phyloP scores from a whole-genome alignment of 2,888 invertebrate genomes.

The Metallyticus violacea region DNA sequence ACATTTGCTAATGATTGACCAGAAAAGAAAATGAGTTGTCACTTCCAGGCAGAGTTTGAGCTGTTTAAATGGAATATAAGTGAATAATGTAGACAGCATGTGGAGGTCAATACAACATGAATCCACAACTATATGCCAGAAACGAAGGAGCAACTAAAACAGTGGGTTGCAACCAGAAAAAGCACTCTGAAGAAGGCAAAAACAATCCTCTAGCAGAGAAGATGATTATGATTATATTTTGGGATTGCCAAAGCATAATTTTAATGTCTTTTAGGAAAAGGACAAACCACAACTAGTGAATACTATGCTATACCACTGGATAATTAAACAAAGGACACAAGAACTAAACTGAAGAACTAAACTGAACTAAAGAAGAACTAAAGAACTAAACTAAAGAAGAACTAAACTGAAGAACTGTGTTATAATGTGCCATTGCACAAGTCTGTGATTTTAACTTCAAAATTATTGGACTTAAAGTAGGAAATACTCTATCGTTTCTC shows the following conservation, averaged over 20 bases:
- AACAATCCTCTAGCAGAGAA: neutral
- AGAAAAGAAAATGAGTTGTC: too few relatives aligned
- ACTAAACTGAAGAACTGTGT: neutral
- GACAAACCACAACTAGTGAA: too few relatives aligned
- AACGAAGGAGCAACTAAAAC: neutral
- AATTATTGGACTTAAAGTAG: neutral
- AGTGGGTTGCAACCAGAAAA: neutral
- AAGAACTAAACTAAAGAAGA: neutral
- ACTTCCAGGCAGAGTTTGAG: too few relatives aligned
- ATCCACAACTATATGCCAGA: neutral
- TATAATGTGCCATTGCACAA: neutral
- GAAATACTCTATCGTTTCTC: too few relatives aligned
- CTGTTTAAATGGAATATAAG: too few relatives aligned
- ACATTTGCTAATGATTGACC: too few relatives aligned
- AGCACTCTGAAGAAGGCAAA: neutral
- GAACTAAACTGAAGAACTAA: neutral
- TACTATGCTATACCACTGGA: neutral
- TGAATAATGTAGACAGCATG: neutral
- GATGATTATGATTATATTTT: neutral
- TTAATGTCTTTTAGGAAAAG: neutral
- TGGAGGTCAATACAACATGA: neutral
- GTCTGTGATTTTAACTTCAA: neutral
- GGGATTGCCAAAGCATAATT: neutral
- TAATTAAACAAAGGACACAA: neutral
- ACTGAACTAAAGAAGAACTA: neutral